A percentile compares a stretch with the other conserved stretches of the same genome.
phyloP scores from a whole-genome alignment of 2,888 invertebrate species.

The Plemyria rubiginata region DNA sequence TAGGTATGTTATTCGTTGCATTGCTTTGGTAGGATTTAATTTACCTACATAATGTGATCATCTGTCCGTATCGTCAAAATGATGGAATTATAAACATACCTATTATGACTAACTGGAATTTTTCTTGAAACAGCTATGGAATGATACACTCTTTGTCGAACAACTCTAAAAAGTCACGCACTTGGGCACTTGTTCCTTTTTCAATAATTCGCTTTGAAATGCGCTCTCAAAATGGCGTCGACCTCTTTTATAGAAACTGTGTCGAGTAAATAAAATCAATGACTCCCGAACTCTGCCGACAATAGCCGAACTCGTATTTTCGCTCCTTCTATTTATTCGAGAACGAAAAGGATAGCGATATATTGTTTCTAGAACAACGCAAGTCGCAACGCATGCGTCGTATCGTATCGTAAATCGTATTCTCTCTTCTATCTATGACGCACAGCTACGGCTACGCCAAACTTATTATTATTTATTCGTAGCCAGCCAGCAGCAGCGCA shows the following conservation, averaged over 20 bases:
- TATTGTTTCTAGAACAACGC: slow-evolving; percentile 35
- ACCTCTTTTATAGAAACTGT: slow-evolving; percentile 33
- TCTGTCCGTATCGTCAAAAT: too few relatives aligned
- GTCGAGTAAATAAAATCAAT: slow-evolving; percentile 38
- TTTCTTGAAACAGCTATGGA: slow-evolving; percentile 35
- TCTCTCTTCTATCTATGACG: too few relatives aligned
- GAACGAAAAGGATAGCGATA: slow-evolving; percentile 24
- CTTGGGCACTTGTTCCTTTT: slow-evolving; percentile 41
- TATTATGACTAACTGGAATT: slow-evolving; percentile 38
- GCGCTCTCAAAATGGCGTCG: slow-evolving; percentile 38
- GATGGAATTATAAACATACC: slow-evolving; percentile 31
- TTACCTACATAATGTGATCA: too few relatives aligned
- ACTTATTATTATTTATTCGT: too few relatives aligned
- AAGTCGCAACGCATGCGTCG: too few relatives aligned
- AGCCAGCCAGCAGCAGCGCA: not conserved
- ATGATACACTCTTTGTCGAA: slow-evolving; percentile 37
- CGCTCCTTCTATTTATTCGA: slow-evolving; percentile 23
- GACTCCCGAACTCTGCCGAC: slow-evolving; percentile 35
- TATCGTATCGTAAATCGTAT: too few relatives aligned
- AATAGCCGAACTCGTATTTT: slow-evolving; percentile 23
- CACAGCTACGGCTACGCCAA: too few relatives aligned
- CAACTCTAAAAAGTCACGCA: slow-evolving; percentile 41
- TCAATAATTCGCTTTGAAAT: slow-evolving; percentile 41
- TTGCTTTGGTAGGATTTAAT: too few relatives aligned
- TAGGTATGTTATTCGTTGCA: too few relatives aligned